These are phyloP conservation scores for Ictalurus furcatus DNA, from an alignment of 2,113 vertebrate species.

Conservation along the genomic window DNA sequence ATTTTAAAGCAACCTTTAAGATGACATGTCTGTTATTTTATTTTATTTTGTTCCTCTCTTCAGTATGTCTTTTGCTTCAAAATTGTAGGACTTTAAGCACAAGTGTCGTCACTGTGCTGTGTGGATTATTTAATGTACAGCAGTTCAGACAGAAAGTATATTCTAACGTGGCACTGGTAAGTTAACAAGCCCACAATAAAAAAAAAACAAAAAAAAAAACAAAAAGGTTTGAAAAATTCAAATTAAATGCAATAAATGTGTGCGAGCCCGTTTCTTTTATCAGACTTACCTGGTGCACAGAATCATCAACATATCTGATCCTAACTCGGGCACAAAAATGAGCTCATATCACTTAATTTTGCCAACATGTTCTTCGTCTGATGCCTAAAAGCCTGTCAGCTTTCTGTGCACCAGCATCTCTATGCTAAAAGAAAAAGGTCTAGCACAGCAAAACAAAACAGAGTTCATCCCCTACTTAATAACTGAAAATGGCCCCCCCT, in stretches of 20 bases:
- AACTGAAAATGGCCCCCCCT: conserved; percentile 70
- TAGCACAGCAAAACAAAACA: conserved; percentile 70
- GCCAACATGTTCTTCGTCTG: not conserved
- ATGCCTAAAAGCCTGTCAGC: not conserved
- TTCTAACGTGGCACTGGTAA: conserved; percentile 77
- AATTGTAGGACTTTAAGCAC: conserved; percentile 2
- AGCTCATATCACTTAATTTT: not conserved
- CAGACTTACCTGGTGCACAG: conserved; percentile 55
- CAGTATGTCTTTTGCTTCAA: conserved; percentile 72
- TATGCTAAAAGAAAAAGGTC: conserved; percentile 60
- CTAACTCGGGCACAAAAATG: not conserved
- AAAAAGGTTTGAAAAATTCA: conserved; percentile 40
- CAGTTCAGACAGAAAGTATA: conserved; percentile 77
- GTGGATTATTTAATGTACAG: conserved; percentile 77
- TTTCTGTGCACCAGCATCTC: not conserved
- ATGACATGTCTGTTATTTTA: conserved; percentile 8
- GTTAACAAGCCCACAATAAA: conserved; percentile 67
- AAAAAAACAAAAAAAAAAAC: not conserved
- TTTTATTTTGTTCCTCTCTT: conserved; percentile 64
- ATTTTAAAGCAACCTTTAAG: conserved; percentile 41
- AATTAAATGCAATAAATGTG: conserved; percentile 55
- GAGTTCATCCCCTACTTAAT: conserved; percentile 67
- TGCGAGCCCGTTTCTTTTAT: conserved; percentile 66
- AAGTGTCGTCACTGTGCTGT: conserved; percentile 72
- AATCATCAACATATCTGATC: not conserved